Evolutionary conservation across 2,113 vertebrate genomes (phyloP), one percentile per base, ranked within the genome.

Genomic region (Bubo bubo): DNA sequence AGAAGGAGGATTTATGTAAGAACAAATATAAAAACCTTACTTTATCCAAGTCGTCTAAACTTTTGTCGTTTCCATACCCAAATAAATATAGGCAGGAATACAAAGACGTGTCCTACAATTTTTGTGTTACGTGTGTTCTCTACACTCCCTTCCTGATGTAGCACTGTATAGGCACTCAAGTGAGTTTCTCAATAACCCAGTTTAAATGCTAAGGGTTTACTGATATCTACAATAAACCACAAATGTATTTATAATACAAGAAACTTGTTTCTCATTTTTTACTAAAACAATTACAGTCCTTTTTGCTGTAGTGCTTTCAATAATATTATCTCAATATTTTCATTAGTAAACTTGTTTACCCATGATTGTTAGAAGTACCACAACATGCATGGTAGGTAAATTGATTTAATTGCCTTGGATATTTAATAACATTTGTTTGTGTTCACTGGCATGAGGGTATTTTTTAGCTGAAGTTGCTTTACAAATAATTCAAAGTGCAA

Each of bases 131-230:
- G 0, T 41, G 45, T 67, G 27, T 17, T 60, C 39, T 72, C 67
- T 37, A 24, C 32, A 4, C 26, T 60, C 53, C 16, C 30, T 24
- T 55, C 13, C 67, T 24, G 20, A 47, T 26, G 24, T 20, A 41
- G 18, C 52, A 13, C 11, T 19, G 7, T 10, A 24, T 7, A 77
- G 1, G 2, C 52, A 16, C 28, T 18, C 27, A 11, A 1, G 7
- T 2, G 21, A 2, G 1, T 66, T 90, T 74, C 77, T 39, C 27
- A 32, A 0, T 6, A 27, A n/a, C n/a, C 22, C 43, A 24, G 4
- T 70, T 67, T 37, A 45, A 76, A 79, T 41, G 62, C 7, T 55
- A 22, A 17, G 10, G 8, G 19, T 13, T 73, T 50, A 53, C 13
- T 56, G 20, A 8, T n/a, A 32, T 17, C 45, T 47, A 20, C 17